Conservation (phyloP, 2,113 vertebrate genomes). For the zebrafish (Danio rerio) region DNA sequence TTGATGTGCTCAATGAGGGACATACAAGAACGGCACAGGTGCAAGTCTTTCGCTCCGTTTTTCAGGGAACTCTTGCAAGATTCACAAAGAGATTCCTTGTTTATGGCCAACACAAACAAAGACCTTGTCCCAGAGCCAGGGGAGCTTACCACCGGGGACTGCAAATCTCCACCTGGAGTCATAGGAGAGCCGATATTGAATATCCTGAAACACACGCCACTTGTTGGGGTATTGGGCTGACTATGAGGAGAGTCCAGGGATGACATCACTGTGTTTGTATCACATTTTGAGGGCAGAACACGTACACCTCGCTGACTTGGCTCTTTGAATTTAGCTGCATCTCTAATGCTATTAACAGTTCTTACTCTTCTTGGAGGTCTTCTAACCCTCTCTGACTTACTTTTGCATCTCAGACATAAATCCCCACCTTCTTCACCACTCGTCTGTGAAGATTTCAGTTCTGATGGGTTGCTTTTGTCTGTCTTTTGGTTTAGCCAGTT, state of each 20-base stretch:
- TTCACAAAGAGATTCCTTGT: constrained; percentile 66
- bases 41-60: constrained; percentile 63
- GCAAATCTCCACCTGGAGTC: constrained; percentile 47
- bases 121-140: constrained; percentile 16
- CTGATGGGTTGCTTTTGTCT: constrained; percentile 18
- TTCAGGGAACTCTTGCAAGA: constrained; percentile 60
- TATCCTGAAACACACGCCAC: constrained; percentile 40
- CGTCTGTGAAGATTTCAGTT: neutral
- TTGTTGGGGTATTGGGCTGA: constrained; percentile 51
- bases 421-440: neutral
- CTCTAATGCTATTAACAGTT: constrained; percentile 7
- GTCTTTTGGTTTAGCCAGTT: constrained; percentile 81
- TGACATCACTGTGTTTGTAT: constrained; percentile 11
- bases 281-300: constrained; percentile 9
- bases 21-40: constrained; percentile 74
- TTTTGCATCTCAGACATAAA: constrained; percentile 10
- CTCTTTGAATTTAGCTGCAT: constrained; percentile 7
- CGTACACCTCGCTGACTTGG: neutral
- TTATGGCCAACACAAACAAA: constrained; percentile 36
- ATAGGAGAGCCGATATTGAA: constrained; percentile 41
- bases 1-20: constrained; percentile 68
- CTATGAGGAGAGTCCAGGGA: constrained; percentile 47
- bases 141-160: neutral
- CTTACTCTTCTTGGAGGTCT: constrained; percentile 25
- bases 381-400: constrained; percentile 4